A percentile compares a stretch with the other conserved stretches of the same genome.
phyloP scores from a whole-genome alignment of 2,797 vertebrate species.

The Manis pentadactyla region DNA sequence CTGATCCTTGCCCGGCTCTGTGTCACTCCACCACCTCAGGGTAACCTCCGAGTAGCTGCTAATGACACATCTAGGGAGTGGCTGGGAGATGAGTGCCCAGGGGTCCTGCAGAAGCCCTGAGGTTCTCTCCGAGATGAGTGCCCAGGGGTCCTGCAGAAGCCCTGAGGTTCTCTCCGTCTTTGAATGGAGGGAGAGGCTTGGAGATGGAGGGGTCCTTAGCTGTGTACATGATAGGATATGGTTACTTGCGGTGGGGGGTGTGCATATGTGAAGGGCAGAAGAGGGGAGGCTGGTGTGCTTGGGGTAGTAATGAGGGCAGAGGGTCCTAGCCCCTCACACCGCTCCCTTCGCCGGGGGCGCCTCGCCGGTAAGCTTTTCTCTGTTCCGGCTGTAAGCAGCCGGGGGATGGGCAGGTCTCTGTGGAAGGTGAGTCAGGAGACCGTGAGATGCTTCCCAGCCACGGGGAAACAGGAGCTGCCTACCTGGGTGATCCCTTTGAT shows the following conservation, averaged over 20 bases:
- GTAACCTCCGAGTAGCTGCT: not conserved
- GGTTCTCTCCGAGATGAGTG: not conserved
- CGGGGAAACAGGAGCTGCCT: not conserved
- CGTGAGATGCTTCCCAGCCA: not conserved
- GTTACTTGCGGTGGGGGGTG: too few relatives aligned
- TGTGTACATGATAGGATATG: too few relatives aligned
- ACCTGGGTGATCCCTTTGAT: not conserved
- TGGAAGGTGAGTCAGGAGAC: not conserved
- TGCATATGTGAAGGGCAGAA: not conserved
- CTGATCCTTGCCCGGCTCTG: fast-evolving
- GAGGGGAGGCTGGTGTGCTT: not conserved
- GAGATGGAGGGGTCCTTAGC: not conserved
- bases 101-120: not conserved
- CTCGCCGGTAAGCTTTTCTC: not conserved
- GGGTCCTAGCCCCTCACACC: not conserved
- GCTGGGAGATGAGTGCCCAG: not conserved
- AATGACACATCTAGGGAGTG: not conserved
- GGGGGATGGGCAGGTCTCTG: not conserved
- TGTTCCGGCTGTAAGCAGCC: not conserved
- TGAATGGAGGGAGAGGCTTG: not conserved
- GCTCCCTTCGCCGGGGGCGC: not conserved
- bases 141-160: not conserved
- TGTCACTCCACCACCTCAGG: not conserved
- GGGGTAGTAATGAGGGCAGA: too few relatives aligned
- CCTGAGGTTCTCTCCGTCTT: not conserved